Evolutionary conservation across 2,797 vertebrate genomes (phyloP).

Genomic region (Percopsis omiscomaycus): DNA sequence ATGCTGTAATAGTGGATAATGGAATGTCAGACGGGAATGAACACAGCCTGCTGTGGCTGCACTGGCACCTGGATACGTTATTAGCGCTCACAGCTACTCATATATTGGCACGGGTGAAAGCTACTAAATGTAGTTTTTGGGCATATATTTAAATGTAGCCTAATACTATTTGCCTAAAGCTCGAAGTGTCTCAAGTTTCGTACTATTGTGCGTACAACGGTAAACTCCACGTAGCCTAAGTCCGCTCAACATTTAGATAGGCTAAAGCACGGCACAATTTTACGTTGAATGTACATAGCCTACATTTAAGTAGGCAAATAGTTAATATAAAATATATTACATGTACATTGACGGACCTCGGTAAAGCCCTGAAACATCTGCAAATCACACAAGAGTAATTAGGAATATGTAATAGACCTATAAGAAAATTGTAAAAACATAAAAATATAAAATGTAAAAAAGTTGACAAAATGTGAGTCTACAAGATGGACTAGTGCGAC

Average conservation of each 20-base stretch:
- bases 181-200: conserved; percentile 16
- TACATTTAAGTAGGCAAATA: too few relatives aligned
- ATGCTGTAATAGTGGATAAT: conserved; percentile 12
- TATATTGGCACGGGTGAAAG: conserved; percentile 7
- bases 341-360: too few relatives aligned
- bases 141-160: conserved; percentile 14
- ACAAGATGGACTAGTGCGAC: conserved; percentile 7
- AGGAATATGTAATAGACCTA: not conserved
- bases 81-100: conserved; percentile 11
- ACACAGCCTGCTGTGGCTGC: conserved; percentile 27
- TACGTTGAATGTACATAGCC: too few relatives aligned
- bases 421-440: conserved; percentile 27
- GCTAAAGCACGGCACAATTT: too few relatives aligned
- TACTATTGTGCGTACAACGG: conserved; percentile 4
- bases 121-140: conserved; percentile 25
- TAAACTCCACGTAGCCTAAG: conserved; percentile 22
- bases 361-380: too few relatives aligned
- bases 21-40: conserved; percentile 21
- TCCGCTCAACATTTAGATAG: not conserved
- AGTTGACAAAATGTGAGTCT: conserved; percentile 32
- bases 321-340: too few relatives aligned
- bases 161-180: conserved; percentile 10
- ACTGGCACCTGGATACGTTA: conserved; percentile 36
- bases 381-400: too few relatives aligned
- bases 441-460: conserved; percentile 17